Conservation (phyloP, 1,140 invertebrate genomes). For the Brachionus plicatilis region DNA sequence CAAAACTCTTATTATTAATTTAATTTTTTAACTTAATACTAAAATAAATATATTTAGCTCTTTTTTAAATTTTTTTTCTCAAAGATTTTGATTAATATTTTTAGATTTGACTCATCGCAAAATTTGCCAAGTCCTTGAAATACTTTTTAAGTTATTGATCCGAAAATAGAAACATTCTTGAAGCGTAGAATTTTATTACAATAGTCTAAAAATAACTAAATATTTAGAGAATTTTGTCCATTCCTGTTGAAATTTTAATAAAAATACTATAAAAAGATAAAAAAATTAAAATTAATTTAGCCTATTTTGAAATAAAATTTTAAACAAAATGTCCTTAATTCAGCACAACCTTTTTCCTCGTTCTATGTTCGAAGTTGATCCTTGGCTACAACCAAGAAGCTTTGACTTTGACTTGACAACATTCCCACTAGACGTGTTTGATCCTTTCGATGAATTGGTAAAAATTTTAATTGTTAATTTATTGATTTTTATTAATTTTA, state of each 20-base stretch:
- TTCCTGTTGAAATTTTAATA: neutral
- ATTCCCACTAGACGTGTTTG: slow-evolving; percentile 19
- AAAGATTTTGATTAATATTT: too few species aligned
- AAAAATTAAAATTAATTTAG: neutral
- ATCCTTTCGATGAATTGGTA: slow-evolving; percentile 38
- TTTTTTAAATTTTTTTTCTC: neutral
- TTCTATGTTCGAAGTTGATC: slow-evolving; percentile 16
- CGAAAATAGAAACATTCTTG: neutral
- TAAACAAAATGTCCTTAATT: slow-evolving; percentile 30
- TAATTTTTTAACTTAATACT: neutral
- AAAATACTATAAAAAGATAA: neutral
- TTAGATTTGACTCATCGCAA: too few species aligned
- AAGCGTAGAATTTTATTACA: neutral
- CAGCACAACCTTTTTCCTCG: slow-evolving; percentile 13
- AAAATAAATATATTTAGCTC: neutral
- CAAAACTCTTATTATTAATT: neutral
- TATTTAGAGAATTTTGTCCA: neutral
- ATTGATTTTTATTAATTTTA: neutral
- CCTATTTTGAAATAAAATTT: neutral
- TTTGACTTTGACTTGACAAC: neutral
- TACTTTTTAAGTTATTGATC: neutral
- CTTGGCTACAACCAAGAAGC: neutral
- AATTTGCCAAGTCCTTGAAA: neutral
- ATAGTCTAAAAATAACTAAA: neutral
- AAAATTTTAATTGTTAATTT: neutral